Percentiles rank a stretch among this genome's conserved stretches.
phyloP scores from a whole-genome alignment of 2,113 vertebrate genomes.

The Serilophus lunatus region DNA sequence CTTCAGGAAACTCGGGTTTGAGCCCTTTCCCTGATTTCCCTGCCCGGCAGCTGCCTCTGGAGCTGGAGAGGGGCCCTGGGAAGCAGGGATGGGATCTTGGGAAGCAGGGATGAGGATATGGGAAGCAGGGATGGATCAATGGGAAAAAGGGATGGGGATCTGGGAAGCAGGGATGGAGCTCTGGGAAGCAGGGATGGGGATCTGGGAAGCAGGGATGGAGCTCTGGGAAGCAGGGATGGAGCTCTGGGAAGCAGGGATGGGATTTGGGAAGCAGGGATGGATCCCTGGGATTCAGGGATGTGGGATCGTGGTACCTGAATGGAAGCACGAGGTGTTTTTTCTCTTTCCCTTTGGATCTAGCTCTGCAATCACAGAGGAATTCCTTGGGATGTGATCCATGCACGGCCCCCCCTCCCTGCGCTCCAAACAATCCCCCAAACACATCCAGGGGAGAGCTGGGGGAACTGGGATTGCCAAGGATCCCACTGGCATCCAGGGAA shows the following conservation, averaged over 20 bases:
- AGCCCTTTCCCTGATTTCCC: background rate
- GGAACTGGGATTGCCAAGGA: background rate
- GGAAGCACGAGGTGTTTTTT: constrained; percentile 38
- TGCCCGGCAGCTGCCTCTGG: background rate
- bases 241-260: no score
- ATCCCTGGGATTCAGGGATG: no score
- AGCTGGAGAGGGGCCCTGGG: no score
- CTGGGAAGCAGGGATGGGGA: no score
- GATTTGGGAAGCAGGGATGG: no score
- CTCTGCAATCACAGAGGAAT: constrained; percentile 44
- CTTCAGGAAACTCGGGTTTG: background rate
- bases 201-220: no score
- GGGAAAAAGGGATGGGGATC: background rate
- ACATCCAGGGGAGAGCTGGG: background rate
- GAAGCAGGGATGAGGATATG: no score
- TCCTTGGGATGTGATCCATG: no score
- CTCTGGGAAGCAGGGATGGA: no score
- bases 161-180: no score
- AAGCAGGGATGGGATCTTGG: no score
- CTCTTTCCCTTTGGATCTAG: constrained; percentile 51
- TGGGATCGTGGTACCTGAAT: constrained; percentile 3
- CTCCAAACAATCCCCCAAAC: background rate
- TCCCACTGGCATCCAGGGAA: background rate
- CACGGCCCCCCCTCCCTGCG: background rate
- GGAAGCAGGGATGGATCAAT: no score